Conservation (phyloP, 2,797 vertebrate genomes). For the Xenentodon cancila region DNA sequence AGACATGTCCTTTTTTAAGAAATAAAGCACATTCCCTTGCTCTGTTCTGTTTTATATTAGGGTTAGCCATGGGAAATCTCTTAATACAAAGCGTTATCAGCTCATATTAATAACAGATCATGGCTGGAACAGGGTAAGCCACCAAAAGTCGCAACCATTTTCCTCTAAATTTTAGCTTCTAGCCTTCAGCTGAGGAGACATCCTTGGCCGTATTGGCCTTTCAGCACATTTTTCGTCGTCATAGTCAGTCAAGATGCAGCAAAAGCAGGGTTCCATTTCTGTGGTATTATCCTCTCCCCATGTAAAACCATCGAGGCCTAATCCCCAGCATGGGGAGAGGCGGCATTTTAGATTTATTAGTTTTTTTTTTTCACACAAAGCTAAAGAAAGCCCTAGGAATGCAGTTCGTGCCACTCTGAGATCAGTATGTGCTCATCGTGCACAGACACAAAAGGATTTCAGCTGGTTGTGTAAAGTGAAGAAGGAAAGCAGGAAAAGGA, state of each 20-base stretch:
- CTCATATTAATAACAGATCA: constrained; percentile 37
- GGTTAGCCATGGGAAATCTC: constrained; percentile 2
- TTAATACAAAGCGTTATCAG: constrained; percentile 8
- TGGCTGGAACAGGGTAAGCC: constrained; percentile 36
- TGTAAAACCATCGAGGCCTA: constrained; percentile 72
- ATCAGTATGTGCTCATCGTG: constrained; percentile 67
- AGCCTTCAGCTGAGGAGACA: constrained; percentile 56
- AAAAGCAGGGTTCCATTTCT: constrained; percentile 69
- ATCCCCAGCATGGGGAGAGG: constrained; percentile 67
- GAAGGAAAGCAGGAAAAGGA: constrained; percentile 21
- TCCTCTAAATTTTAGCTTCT: constrained; percentile 48
- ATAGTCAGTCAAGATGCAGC: constrained; percentile 42
- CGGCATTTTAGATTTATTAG: constrained; percentile 74
- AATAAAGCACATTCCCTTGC: constrained; percentile 4
- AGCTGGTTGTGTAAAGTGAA: constrained; percentile 50
- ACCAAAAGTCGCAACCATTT: constrained; percentile 35
- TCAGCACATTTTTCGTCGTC: constrained; percentile 50
- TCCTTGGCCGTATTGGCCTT: constrained; percentile 52
- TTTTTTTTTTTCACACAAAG: constrained; percentile 66
- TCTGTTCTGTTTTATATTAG: constrained; percentile 5
- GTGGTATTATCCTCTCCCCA: constrained; percentile 70
- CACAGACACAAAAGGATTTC: constrained; percentile 71
- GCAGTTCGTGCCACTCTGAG: constrained; percentile 69
- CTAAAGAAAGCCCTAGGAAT: constrained; percentile 70
- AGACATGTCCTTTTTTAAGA: constrained; percentile 3